Evolutionary conservation across 2,797 vertebrate genomes (phyloP).

Genomic region (Chiroxiphia lanceolata): DNA sequence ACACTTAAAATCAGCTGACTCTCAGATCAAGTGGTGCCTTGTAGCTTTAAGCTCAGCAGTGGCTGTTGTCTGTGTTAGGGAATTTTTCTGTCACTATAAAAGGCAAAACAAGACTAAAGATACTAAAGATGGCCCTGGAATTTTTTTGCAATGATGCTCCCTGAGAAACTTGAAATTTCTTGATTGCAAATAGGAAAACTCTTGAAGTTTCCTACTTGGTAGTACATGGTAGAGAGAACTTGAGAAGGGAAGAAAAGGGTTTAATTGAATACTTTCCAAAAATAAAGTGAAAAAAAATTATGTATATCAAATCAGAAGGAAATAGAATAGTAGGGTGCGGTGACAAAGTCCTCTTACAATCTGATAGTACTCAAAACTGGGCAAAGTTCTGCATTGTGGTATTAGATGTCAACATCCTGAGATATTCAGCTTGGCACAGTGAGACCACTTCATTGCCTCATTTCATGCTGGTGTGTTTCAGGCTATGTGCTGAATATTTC

Average conservation of each 20-base stretch:
- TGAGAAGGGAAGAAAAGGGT: not conserved
- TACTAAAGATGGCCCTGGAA: not conserved
- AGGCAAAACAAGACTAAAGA: not conserved
- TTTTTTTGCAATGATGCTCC: not conserved
- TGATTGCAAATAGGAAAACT: not conserved
- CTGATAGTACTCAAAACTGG: not conserved
- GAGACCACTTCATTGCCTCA: conserved; percentile 4
- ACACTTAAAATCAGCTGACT: not conserved
- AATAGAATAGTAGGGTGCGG: not conserved
- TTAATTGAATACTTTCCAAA: not conserved
- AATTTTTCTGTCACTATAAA: conserved; percentile 2
- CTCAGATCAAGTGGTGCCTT: not conserved
- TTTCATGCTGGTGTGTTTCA: conserved; percentile 13
- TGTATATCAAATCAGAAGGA: not conserved
- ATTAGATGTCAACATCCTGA: conserved; percentile 3
- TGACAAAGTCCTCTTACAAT: not conserved
- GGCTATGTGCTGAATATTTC: not conserved
- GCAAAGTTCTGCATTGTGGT: not conserved
- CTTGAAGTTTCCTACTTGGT: not conserved
- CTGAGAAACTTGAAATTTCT: not conserved
- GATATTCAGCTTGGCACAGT: not conserved
- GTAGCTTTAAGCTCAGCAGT: not conserved
- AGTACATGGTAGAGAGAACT: not conserved
- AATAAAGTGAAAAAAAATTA: not conserved
- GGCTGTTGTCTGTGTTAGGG: not conserved